These are phyloP conservation scores for Australoheros facetus DNA, from an alignment of 2,797 vertebrate genomes.

Conservation along the genomic window DNA sequence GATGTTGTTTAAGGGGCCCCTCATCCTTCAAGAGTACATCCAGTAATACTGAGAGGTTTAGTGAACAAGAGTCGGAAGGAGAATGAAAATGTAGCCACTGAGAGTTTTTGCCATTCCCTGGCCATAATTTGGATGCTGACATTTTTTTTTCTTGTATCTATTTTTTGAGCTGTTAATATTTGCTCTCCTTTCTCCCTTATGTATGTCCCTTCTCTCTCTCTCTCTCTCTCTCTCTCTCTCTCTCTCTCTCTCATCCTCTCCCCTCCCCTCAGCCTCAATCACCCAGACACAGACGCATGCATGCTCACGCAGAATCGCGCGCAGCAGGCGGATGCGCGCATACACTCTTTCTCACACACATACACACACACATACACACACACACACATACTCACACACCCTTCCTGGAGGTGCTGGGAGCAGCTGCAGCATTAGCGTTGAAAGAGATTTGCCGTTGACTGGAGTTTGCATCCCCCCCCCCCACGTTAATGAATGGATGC, in stretches of 20 bases:
- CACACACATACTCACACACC: constrained; percentile 80
- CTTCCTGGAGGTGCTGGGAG: constrained; percentile 85
- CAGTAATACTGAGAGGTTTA: constrained; percentile 5
- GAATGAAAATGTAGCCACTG: constrained; percentile 32
- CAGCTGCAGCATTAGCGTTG: constrained; percentile 82
- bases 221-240: not conserved
- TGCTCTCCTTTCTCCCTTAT: constrained; percentile 68
- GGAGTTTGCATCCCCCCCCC: constrained; percentile 79
- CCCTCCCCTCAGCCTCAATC: constrained; percentile 74
- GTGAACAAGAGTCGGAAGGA: not conserved
- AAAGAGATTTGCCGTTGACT: constrained; percentile 79
- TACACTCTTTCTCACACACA: constrained; percentile 46
- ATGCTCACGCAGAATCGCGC: constrained; percentile 80
- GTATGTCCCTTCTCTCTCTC: constrained; percentile 54
- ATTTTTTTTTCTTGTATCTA: constrained; percentile 13
- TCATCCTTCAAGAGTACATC: constrained; percentile 32
- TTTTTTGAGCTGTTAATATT: constrained; percentile 69
- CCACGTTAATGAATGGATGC: constrained; percentile 81
- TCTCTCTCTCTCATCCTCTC: constrained; percentile 42
- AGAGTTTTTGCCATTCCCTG: constrained; percentile 32
- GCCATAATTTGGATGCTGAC: constrained; percentile 47
- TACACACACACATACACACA: constrained; percentile 47
- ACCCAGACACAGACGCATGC: constrained; percentile 79
- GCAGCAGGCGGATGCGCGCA: constrained; percentile 76
- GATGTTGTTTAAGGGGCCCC: constrained; percentile 26